Evolutionary conservation across 2,113 vertebrate genomes (phyloP).

Genomic region (Nestor notabilis): DNA sequence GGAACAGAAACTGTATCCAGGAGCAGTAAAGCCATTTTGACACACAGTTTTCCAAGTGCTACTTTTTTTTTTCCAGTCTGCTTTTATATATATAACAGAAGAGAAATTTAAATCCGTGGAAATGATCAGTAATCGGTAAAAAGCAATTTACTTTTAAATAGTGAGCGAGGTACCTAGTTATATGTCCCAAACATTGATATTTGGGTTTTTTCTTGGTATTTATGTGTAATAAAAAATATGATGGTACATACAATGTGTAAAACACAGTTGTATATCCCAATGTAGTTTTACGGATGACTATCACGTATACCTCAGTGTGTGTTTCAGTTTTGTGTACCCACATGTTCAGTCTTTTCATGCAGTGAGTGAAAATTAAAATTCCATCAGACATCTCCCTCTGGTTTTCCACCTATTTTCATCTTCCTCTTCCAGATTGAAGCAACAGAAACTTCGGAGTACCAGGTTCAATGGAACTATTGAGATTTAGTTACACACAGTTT

Average conservation of each 20-base stretch:
- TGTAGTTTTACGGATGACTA: not conserved
- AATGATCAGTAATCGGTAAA: not conserved
- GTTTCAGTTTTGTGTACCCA: not conserved
- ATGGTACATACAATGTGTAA: not conserved
- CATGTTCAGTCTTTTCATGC: not conserved
- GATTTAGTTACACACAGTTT: not conserved
- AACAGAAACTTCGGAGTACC: not conserved
- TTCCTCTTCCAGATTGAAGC: not conserved
- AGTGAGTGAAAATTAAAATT: not conserved
- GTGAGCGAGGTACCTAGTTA: not conserved
- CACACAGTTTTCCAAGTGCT: not conserved
- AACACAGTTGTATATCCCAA: not conserved
- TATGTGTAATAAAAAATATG: not conserved
- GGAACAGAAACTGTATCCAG: not conserved
- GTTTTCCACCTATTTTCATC: not conserved
- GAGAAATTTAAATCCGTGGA: not conserved
- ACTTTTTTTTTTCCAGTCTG: rapidly evolving
- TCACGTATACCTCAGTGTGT: not conserved
- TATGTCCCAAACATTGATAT: not conserved
- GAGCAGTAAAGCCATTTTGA: not conserved
- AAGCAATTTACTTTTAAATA: not conserved
- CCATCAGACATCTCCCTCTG: not conserved
- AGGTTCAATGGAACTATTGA: not conserved
- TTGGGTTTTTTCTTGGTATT: not conserved
- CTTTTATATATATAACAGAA: not conserved